Percentiles rank a stretch among this genome's conserved stretches.
Evolutionary conservation across 1,140 invertebrate species (phyloP).

Genomic region (Brachionus manjavacas): DNA sequence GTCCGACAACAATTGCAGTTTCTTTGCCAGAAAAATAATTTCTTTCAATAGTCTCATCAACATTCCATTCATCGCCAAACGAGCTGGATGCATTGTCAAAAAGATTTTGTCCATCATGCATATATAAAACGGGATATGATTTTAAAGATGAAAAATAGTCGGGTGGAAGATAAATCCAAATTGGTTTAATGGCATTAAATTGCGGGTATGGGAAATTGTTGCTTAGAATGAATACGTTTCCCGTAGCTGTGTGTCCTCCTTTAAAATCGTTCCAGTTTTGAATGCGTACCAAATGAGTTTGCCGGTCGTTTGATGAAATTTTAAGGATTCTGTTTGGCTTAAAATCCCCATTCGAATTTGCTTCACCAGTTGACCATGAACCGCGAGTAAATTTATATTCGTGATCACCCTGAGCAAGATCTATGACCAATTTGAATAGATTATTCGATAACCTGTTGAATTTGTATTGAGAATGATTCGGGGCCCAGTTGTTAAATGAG

Average conservation of each 20-base stretch:
- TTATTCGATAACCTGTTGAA: neutral
- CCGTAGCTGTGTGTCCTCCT: neutral
- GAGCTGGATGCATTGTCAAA: slow-evolving; percentile 2
- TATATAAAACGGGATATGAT: slow-evolving; percentile 27
- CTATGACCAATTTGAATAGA: neutral
- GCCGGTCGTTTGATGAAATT: neutral
- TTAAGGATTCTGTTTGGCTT: neutral
- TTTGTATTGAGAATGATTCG: slow-evolving; percentile 8
- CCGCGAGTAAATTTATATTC: slow-evolving; percentile 39
- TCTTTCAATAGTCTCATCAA: slow-evolving; percentile 17
- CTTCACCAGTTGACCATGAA: neutral
- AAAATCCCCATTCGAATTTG: neutral
- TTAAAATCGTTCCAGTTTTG: slow-evolving; percentile 27
- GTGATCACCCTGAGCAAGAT: neutral
- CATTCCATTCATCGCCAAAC: slow-evolving; percentile 16
- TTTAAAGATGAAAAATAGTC: neutral
- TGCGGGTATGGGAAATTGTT: slow-evolving; percentile 6
- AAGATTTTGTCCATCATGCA: slow-evolving; percentile 33
- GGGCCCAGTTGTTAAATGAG: slow-evolving; percentile 29
- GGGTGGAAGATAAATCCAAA: slow-evolving; percentile 36
- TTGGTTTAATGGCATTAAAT: neutral
- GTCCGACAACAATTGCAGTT: slow-evolving; percentile 14
- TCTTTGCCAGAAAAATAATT: neutral
- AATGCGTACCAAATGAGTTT: slow-evolving; percentile 19
- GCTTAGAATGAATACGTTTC: slow-evolving; percentile 16